A percentile compares a stretch with the other conserved stretches of the same genome.
Evolutionary conservation across 2,113 vertebrate genomes (phyloP).

Genomic region (Bungarus multicinctus): DNA sequence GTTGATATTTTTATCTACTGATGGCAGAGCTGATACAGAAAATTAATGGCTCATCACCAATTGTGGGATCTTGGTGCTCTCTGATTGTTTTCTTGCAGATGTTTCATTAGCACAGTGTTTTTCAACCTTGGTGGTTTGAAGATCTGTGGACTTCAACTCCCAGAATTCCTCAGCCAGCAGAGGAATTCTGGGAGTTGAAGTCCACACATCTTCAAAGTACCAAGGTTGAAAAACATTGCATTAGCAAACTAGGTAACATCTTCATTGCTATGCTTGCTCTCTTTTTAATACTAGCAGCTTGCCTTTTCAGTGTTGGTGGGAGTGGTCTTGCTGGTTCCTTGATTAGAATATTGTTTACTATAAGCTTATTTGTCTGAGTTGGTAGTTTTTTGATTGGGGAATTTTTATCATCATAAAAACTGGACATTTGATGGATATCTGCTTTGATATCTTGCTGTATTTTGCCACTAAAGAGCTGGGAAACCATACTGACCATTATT

Average conservation of each 20-base stretch:
- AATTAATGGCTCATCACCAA: not conserved
- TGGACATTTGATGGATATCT: not conserved
- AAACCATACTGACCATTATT: not conserved
- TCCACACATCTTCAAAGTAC: no score
- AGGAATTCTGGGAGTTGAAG: no score
- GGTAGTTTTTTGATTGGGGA: not conserved
- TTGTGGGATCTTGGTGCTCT: not conserved
- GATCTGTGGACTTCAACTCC: no score
- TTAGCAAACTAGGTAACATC: not conserved
- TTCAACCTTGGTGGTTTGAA: no score
- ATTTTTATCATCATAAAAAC: not conserved
- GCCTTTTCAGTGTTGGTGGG: not conserved
- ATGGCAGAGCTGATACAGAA: constrained; percentile 20
- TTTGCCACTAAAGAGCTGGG: not conserved
- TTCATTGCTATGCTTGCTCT: not conserved
- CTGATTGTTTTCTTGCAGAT: not conserved
- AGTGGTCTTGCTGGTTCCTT: not conserved
- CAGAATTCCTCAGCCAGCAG: no score
- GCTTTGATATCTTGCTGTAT: no score
- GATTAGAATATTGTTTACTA: not conserved
- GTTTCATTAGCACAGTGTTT: not conserved
- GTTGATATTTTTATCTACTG: constrained; percentile 4
- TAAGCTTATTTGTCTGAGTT: not conserved
- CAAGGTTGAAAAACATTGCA: no score
- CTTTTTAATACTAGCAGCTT: not conserved